phyloP scores from a whole-genome alignment of 2,797 vertebrate genomes.

The Semaprochilodus insignis region DNA sequence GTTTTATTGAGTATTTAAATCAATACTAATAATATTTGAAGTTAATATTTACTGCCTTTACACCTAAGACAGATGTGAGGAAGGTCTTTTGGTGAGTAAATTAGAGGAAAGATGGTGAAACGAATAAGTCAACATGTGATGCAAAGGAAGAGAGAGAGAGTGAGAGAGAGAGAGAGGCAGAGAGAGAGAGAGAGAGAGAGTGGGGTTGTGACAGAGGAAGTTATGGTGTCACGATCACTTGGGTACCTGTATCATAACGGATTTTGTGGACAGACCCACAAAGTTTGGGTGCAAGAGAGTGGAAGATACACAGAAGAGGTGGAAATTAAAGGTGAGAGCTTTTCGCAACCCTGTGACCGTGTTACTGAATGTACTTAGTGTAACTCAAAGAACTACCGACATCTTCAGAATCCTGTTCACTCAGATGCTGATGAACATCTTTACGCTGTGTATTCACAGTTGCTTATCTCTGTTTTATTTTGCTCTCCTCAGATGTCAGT shows the following conservation, averaged over 20 bases:
- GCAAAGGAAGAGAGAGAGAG: conserved; percentile 35
- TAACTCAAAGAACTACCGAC: background rate
- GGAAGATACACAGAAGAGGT: conserved; percentile 37
- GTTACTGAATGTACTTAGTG: too few relatives aligned
- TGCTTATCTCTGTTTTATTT: conserved; percentile 1
- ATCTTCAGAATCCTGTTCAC: background rate
- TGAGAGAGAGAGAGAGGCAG: background rate
- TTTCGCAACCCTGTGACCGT: background rate
- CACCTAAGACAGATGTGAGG: background rate
- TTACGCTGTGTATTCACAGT: background rate
- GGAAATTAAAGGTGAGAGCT: conserved; percentile 23
- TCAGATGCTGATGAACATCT: background rate
- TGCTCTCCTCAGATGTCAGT: conserved; percentile 75
- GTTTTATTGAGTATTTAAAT: background rate
- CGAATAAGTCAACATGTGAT: conserved; percentile 46
- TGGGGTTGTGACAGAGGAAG: conserved; percentile 68
- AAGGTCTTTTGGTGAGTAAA: conserved; percentile 2
- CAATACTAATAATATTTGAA: background rate
- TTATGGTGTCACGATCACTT: conserved; percentile 69
- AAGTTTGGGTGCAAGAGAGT: conserved; percentile 45
- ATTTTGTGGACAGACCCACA: conserved; percentile 54
- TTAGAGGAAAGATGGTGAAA: conserved; percentile 39
- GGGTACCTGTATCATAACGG: conserved; percentile 69
- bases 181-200: background rate
- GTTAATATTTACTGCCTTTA: background rate